Conservation (phyloP, 2,113 vertebrate genomes). For the Percina caprodes region DNA sequence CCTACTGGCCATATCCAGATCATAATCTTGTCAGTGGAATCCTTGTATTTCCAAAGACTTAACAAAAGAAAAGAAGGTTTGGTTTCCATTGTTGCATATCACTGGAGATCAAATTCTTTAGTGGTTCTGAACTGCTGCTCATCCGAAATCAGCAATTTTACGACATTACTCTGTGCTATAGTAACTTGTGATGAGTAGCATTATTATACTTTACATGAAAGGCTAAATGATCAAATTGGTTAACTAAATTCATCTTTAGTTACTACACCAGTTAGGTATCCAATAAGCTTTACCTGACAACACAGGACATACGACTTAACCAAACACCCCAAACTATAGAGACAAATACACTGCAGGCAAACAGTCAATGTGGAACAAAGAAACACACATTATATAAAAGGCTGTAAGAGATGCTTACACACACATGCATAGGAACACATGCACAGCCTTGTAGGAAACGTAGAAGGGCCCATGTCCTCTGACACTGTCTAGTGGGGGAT, state of each 20-base stretch:
- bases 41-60: not conserved
- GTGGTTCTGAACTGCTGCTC: not conserved
- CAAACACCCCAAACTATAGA: not conserved
- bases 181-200: not conserved
- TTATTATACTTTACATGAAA: not conserved
- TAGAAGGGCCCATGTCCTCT: constrained; percentile 65
- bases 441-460: constrained; percentile 58
- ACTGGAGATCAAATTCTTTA: not conserved
- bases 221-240: not conserved
- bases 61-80: not conserved
- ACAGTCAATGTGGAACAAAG: constrained; percentile 22
- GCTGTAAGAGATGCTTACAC: constrained; percentile 18
- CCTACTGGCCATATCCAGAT: not conserved
- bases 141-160: too few relatives aligned
- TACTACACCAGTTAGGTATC: not conserved
- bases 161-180: not conserved
- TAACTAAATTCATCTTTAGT: not conserved
- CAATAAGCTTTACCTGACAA: not conserved
- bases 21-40: not conserved
- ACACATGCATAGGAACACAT: constrained; percentile 25
- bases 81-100: not conserved
- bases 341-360: constrained; percentile 23
- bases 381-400: constrained; percentile 3
- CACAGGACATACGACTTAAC: constrained; percentile 2
- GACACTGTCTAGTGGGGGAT: constrained; percentile 58